Evolutionary conservation across 2,797 vertebrate genomes (phyloP).

Genomic region (Pangasius macronema): DNA sequence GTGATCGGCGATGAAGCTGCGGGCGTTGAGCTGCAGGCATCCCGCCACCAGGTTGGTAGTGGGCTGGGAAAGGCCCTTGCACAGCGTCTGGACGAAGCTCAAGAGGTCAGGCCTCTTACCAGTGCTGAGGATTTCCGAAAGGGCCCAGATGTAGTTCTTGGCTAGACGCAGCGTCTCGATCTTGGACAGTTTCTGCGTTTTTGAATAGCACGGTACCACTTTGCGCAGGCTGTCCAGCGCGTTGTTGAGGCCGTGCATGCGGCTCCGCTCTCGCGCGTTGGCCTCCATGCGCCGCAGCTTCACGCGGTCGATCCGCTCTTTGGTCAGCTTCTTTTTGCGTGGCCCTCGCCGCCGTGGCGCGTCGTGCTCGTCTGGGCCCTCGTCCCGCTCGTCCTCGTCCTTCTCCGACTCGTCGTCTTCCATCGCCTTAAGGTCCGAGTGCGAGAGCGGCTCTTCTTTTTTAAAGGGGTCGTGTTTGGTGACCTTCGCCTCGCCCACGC

Average conservation of each 20-base stretch:
- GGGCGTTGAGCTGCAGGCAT: slow-evolving; percentile 88
- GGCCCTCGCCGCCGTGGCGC: slow-evolving; percentile 81
- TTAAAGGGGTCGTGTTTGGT: slow-evolving; percentile 69
- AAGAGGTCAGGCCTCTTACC: slow-evolving; percentile 89
- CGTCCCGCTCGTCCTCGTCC: slow-evolving; percentile 77
- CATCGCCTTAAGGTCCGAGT: slow-evolving; percentile 39
- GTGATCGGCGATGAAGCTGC: slow-evolving; percentile 81
- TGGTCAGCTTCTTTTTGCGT: slow-evolving; percentile 85
- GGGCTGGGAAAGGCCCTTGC: slow-evolving; percentile 90
- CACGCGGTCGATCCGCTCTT: slow-evolving; percentile 84
- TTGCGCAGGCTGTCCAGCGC: slow-evolving; percentile 90
- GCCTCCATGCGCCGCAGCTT: slow-evolving; percentile 89
- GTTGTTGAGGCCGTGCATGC: slow-evolving; percentile 90
- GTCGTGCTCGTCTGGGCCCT: slow-evolving; percentile 82
- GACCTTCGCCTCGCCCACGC: slow-evolving; percentile 79
- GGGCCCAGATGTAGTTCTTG: slow-evolving; percentile 94
- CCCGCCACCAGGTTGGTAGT: slow-evolving; percentile 91
- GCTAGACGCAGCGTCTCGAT: slow-evolving; percentile 91
- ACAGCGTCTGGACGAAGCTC: slow-evolving; percentile 88
- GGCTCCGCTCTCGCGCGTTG: slow-evolving; percentile 84
- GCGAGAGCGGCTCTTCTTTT: slow-evolving; percentile 56
- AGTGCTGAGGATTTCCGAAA: slow-evolving; percentile 86
- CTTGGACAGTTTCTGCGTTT: slow-evolving; percentile 93
- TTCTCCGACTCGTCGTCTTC: slow-evolving; percentile 77
- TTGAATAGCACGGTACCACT: slow-evolving; percentile 91